Evolutionary conservation across 1,140 invertebrate genomes (phyloP).

Genomic region (Frieseomelitta varia): DNA sequence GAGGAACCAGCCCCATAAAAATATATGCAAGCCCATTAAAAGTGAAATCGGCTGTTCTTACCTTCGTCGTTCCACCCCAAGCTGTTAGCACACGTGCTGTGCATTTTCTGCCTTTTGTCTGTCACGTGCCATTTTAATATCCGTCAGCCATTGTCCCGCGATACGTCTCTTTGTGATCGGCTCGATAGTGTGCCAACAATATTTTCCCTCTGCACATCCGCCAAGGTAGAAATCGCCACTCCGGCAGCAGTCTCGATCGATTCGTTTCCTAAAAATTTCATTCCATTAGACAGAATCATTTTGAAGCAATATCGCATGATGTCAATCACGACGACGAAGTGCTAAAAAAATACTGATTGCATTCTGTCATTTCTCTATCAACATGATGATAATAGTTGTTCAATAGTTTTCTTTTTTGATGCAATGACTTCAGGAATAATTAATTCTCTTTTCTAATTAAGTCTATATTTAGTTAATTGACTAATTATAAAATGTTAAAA

Average conservation of each 20-base stretch:
- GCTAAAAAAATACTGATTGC: background rate
- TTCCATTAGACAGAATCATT: too few species aligned
- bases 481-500: too few species aligned
- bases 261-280: background rate
- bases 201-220: conserved; percentile 45
- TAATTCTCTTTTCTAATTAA: background rate
- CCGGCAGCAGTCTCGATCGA: background rate
- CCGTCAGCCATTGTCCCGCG: conserved; percentile 67
- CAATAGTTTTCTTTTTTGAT: too few species aligned
- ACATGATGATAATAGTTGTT: background rate
- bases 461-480: too few species aligned
- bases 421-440: background rate
- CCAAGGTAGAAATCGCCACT: background rate
- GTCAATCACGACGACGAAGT: too few species aligned
- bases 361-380: background rate
- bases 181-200: conserved; percentile 49
- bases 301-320: background rate
- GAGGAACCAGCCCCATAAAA: background rate
- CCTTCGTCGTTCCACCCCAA: conserved; percentile 59
- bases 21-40: conserved; percentile 52
- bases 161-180: conserved; percentile 55
- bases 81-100: conserved; percentile 75
- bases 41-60: conserved; percentile 58
- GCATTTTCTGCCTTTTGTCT: conserved; percentile 74
- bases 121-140: conserved; percentile 78